phyloP scores from a whole-genome alignment of 2,888 invertebrate species.

The Nemotelus pantherinus region DNA sequence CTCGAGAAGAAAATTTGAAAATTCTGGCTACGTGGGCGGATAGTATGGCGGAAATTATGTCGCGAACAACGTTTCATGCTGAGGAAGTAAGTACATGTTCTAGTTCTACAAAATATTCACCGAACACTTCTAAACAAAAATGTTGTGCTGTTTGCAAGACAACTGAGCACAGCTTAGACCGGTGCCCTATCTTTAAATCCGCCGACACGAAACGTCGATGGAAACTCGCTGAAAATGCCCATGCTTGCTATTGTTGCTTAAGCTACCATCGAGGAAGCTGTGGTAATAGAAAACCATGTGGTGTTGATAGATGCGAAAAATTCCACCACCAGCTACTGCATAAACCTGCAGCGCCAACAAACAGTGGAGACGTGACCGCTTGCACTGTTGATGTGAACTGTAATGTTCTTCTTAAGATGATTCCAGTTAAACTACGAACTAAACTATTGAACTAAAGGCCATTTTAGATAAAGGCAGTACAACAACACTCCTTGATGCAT shows the following conservation, averaged over 20 bases:
- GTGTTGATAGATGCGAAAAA: constrained; percentile 5
- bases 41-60: neutral
- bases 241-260: neutral
- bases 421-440: neutral
- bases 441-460: neutral
- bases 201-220: constrained; percentile 1
- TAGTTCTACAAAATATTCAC: too few relatives aligned
- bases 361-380: neutral
- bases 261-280: neutral
- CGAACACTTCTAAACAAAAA: neutral
- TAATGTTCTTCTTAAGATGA: neutral
- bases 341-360: neutral
- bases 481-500: neutral
- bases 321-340: neutral
- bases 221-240: constrained; percentile 1
- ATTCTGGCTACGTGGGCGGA: neutral
- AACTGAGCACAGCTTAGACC: neutral
- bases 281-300: neutral
- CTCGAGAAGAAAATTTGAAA: neutral
- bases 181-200: neutral
- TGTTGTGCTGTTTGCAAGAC: neutral
- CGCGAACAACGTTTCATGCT: neutral
- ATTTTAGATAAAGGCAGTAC: constrained; percentile 14
- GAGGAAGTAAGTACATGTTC: neutral
- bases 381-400: neutral